Percentiles rank a stretch among this genome's conserved stretches.
Conservation (phyloP, 1,140 invertebrate species). For the Cheumatopsyche charites region DNA sequence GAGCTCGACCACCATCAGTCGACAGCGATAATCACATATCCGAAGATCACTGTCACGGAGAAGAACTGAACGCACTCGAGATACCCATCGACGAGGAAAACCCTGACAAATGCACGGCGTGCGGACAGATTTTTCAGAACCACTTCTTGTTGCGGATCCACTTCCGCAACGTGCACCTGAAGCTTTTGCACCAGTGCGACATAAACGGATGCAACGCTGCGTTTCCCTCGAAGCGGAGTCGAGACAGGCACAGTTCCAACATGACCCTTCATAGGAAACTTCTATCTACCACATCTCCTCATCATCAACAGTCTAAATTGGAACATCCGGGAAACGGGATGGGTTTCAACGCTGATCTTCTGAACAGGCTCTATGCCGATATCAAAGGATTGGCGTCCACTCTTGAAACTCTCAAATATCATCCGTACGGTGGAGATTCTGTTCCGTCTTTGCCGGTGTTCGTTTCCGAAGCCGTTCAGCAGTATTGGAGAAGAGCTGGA, state of each 20-base stretch:
- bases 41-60: constrained; percentile 67
- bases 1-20: constrained; percentile 62
- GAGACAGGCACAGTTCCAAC: constrained; percentile 91
- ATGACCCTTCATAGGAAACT: constrained; percentile 86
- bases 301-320: constrained; percentile 51
- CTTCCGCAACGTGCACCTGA: constrained; percentile 91
- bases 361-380: constrained; percentile 82
- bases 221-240: constrained; percentile 89
- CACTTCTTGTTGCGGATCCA: constrained; percentile 91
- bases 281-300: constrained; percentile 73
- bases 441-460: constrained; percentile 56
- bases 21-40: constrained; percentile 62
- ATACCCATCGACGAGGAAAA: constrained; percentile 81
- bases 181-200: constrained; percentile 90
- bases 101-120: constrained; percentile 83
- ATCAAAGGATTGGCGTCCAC: constrained; percentile 62
- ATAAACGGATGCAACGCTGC: constrained; percentile 91
- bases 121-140: constrained; percentile 92
- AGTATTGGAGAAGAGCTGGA: constrained; percentile 56
- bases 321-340: constrained; percentile 64
- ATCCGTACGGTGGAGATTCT: constrained; percentile 54
- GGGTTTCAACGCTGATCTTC: constrained; percentile 78
- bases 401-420: constrained; percentile 58
- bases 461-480: constrained; percentile 60
- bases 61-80: constrained; percentile 73